These are phyloP conservation scores for Coilia nasus DNA, from an alignment of 2,797 vertebrate genomes.

Conservation along the genomic window DNA sequence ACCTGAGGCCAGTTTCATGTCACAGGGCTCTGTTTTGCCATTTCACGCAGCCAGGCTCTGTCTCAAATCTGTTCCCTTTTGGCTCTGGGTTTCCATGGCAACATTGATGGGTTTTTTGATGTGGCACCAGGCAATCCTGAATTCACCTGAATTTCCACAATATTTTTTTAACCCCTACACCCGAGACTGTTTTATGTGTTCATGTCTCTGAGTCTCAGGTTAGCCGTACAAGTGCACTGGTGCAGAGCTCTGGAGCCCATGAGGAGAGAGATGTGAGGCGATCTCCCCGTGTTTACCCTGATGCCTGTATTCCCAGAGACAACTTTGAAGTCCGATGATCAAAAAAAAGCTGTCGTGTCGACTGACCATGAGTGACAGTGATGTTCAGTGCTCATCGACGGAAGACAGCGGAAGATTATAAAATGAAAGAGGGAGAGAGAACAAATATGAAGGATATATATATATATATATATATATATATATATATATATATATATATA, in stretches of 20 bases:
- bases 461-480: too few species aligned
- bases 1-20: background rate
- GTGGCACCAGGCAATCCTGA: background rate
- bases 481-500: too few species aligned
- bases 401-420: background rate
- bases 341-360: constrained; percentile 36
- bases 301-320: constrained; percentile 1
- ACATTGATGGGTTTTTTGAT: background rate
- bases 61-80: background rate
- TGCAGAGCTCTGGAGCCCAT: background rate
- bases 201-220: background rate
- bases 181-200: background rate
- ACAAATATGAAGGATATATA: too few species aligned
- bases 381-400: constrained; percentile 29
- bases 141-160: constrained; percentile 1
- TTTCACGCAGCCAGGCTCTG: background rate
- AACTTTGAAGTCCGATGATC: background rate
- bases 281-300: background rate
- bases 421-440: constrained; percentile 18
- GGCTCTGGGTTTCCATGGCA: background rate
- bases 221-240: background rate
- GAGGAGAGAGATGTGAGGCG: background rate
- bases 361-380: constrained; percentile 47
- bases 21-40: background rate
- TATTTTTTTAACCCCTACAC: background rate